These are phyloP conservation scores for Nomada goodeniana DNA, from an alignment of 2,888 invertebrate genomes.

Conservation along the genomic window DNA sequence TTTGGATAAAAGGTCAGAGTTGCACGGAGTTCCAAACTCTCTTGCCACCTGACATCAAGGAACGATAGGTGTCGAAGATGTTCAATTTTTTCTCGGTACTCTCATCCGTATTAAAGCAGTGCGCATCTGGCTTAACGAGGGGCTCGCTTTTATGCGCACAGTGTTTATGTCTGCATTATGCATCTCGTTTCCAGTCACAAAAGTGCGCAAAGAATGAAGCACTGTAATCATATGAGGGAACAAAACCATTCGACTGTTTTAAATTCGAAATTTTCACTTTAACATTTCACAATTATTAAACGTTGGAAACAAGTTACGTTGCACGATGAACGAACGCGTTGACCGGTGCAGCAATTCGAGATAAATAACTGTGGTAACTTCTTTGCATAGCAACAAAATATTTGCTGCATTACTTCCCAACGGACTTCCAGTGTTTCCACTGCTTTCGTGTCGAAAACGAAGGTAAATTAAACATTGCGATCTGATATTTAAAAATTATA, in stretches of 20 bases:
- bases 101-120: constrained; percentile 52
- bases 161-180: constrained; percentile 45
- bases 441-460: neutral
- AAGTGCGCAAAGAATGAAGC: neutral
- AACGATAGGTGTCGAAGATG: constrained; percentile 70
- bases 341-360: too few relatives aligned
- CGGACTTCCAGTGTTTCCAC: neutral
- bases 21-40: constrained; percentile 29
- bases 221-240: neutral
- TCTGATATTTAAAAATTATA: neutral
- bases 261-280: neutral
- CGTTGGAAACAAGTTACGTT: too few relatives aligned
- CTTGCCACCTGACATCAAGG: constrained; percentile 25
- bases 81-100: constrained; percentile 75
- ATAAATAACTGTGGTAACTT: neutral
- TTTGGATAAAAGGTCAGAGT: constrained; percentile 9
- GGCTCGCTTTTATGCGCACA: constrained; percentile 49
- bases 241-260: neutral
- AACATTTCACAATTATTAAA: too few relatives aligned
- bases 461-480: constrained; percentile 10
- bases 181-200: neutral
- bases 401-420: neutral
- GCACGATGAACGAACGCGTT: too few relatives aligned
- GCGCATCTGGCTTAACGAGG: constrained; percentile 40
- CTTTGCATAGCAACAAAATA: neutral